Evolutionary conservation across 2,113 vertebrate genomes (phyloP), one percentile per base, ranked within the genome.

Genomic region (Etheostoma spectabile): DNA sequence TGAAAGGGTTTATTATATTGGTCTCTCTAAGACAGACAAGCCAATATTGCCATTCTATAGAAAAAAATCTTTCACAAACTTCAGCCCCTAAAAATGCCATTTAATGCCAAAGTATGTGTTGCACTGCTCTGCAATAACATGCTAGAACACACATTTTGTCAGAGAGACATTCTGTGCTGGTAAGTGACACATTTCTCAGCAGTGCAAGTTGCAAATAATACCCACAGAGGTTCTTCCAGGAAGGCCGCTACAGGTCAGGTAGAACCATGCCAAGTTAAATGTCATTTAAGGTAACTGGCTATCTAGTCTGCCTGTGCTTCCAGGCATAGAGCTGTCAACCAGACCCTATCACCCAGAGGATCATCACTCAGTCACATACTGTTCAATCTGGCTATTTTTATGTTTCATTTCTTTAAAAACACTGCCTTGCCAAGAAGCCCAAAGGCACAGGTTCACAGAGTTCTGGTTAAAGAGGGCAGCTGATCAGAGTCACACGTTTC

Each of bases 391-490:
- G 71, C 77, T 93, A 81, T 85, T 88, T 88, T 81, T 73, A 75
- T 4, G 46, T 62, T 78, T 76, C 35, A 71, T 82, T 89, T 84
- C 82, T 89, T 79, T 38, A 65, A 51, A 84, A 79, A 18, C 77
- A 21, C 46, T 12, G 42, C 57, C 77, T 80, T 92, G 86, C 83
- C 75, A 60, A 86, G 88, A 91, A 90, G 69, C 79, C 24, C 8
- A 10, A 42, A 15, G 19, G 77, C 67, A 2, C 78, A 90, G 87
- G 87, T 91, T 92, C 86, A 90, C 49, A 0, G 21, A 78, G 91
- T 88, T 24, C 87, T 76, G 80, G 48, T 70, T 49, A 79, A 83
- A 74, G 77, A 73, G 77, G 22, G 13, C 87, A 86, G 86, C 80
- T 74, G 77, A 61, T 80, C 21, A 22, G 69, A 79, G 60, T 10